Conservation (phyloP, 2,888 invertebrate species). For the Dendrolimus pini region DNA sequence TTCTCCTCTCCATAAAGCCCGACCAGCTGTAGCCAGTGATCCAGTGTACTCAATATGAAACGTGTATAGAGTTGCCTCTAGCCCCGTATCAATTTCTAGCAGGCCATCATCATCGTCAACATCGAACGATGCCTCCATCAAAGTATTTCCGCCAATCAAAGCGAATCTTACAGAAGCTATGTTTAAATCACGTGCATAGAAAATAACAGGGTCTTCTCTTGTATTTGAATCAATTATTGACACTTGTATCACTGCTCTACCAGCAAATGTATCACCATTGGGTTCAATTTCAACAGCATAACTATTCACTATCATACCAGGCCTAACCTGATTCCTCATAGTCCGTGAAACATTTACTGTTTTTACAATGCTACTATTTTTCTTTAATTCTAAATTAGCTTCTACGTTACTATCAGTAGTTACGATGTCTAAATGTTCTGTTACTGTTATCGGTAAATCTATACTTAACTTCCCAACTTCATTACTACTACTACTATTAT, state of each 20-base stretch:
- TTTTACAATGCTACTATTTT: not conserved
- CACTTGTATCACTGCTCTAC: constrained; percentile 27
- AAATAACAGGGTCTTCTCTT: constrained; percentile 28
- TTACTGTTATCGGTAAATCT: not conserved
- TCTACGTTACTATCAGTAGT: too few species aligned
- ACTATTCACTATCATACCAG: constrained; percentile 32
- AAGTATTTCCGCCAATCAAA: constrained; percentile 21
- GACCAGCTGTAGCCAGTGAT: constrained; percentile 18
- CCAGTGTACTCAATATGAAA: constrained; percentile 39
- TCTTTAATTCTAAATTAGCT: not conserved
- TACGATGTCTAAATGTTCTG: too few species aligned
- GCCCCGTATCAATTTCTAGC: constrained; percentile 31
- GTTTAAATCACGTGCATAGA: constrained; percentile 28
- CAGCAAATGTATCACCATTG: constrained; percentile 31
- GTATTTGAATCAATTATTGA: constrained; percentile 21
- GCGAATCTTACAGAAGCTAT: constrained; percentile 28
- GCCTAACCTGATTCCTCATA: constrained; percentile 30
- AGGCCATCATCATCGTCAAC: constrained; percentile 25
- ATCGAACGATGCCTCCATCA: constrained; percentile 15
- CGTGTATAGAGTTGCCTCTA: constrained; percentile 22
- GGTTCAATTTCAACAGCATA: constrained; percentile 34
- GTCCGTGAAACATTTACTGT: constrained; percentile 3
- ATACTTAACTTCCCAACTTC: not conserved
- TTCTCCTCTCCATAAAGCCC: constrained; percentile 32
- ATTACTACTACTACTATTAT: not conserved